A percentile compares a stretch with the other conserved stretches of the same genome.
Evolutionary conservation across 2,797 vertebrate genomes (phyloP).

Genomic region (Okamejei kenojei): DNA sequence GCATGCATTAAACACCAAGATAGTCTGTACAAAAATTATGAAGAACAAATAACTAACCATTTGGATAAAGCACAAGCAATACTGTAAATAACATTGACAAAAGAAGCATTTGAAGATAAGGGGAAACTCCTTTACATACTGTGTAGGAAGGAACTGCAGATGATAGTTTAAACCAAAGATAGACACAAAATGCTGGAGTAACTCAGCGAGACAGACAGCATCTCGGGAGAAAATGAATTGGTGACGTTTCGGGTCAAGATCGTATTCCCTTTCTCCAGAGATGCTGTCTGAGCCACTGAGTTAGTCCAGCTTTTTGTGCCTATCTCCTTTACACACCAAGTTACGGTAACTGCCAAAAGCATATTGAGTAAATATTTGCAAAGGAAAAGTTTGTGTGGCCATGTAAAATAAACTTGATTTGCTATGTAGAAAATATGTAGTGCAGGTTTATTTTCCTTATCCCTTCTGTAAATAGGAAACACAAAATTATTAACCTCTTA

Average conservation of each 20-base stretch:
- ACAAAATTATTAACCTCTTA: background rate
- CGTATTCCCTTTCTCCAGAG: too few species aligned
- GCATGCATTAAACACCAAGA: background rate
- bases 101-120: too few species aligned
- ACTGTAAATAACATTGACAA: background rate
- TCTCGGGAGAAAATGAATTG: too few species aligned
- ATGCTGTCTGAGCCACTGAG: too few species aligned
- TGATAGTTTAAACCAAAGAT: too few species aligned
- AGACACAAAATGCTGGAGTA: too few species aligned
- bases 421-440: background rate
- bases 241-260: too few species aligned
- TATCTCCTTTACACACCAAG: too few species aligned
- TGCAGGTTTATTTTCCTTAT: background rate
- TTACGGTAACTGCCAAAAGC: background rate
- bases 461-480: background rate
- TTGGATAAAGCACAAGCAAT: background rate
- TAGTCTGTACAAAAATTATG: background rate
- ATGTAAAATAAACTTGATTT: too few species aligned
- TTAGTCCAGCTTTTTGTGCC: too few species aligned
- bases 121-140: background rate
- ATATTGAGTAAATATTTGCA: background rate
- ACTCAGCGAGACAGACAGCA: too few species aligned
- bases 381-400: background rate
- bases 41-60: background rate
- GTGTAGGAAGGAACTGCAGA: too few species aligned